Percentiles rank a stretch among this genome's conserved stretches.
Conservation (phyloP, 2,797 vertebrate species). For the Fratercula arctica region DNA sequence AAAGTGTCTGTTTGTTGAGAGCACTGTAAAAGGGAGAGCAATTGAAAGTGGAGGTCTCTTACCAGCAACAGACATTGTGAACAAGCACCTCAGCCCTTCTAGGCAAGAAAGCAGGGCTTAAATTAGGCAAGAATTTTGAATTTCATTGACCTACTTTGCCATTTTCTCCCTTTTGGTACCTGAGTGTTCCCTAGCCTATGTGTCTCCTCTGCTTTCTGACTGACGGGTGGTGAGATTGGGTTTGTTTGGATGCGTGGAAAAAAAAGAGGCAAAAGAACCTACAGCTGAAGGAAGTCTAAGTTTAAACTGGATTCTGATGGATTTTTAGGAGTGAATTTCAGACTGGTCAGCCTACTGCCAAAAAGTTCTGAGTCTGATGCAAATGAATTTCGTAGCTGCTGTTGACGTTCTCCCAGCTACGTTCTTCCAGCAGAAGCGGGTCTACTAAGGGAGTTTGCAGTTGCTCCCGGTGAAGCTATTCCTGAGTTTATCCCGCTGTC, state of each 20-base stretch:
- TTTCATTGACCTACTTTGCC: not conserved
- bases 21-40: not conserved
- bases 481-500: not conserved
- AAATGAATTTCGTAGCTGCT: constrained; percentile 9
- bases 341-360: constrained; percentile 11
- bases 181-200: not conserved
- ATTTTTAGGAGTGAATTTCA: constrained; percentile 16
- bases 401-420: not conserved
- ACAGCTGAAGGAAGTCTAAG: not conserved
- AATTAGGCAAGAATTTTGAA: not conserved
- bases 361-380: not conserved
- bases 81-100: not conserved
- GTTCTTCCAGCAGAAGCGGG: not conserved
- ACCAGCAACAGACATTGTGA: not conserved
- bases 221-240: not conserved
- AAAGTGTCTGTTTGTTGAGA: not conserved
- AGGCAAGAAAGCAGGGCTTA: not conserved
- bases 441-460: not conserved
- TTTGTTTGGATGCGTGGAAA: not conserved
- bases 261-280: not conserved
- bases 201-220: not conserved
- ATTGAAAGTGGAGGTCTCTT: not conserved
- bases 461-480: not conserved
- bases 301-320: not conserved
- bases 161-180: not conserved